phyloP scores from a whole-genome alignment of 37 sponge, comb jelly and placozoan genomes.

The Amphimedon queenslandica region DNA sequence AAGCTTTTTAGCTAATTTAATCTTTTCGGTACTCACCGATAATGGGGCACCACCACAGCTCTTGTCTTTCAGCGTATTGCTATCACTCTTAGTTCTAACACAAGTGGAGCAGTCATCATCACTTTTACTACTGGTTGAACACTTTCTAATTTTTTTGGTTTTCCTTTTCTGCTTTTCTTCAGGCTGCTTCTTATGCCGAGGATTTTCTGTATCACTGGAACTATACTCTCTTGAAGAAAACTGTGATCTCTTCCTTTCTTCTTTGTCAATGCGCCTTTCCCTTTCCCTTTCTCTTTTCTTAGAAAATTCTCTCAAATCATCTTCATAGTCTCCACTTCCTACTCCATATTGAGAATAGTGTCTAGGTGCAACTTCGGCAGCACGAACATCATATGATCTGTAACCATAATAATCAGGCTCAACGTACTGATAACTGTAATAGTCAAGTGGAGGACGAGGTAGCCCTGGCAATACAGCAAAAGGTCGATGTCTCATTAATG shows the following conservation, averaged over 20 bases:
- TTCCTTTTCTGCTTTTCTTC: neutral
- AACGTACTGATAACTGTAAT: slow-evolving; percentile 43
- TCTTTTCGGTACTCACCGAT: too few species aligned
- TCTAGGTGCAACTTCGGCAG: neutral
- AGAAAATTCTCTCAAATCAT: slow-evolving; percentile 51
- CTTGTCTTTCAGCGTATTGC: neutral
- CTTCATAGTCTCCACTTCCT: slow-evolving; percentile 58
- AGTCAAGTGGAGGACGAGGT: slow-evolving; percentile 30
- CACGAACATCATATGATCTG: neutral
- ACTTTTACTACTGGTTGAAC: neutral
- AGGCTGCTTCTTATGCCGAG: too few species aligned
- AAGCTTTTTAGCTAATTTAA: neutral
- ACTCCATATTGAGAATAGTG: neutral
- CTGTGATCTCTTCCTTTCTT: neutral
- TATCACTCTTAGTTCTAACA: neutral
- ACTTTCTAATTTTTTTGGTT: neutral
- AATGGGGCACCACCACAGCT: too few species aligned
- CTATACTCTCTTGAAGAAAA: neutral
- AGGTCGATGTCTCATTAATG: slow-evolving; percentile 36
- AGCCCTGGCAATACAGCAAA: neutral
- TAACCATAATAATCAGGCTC: slow-evolving; percentile 30
- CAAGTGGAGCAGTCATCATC: neutral
- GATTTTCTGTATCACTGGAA: neutral
- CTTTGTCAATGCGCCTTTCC: neutral
- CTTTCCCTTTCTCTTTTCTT: slow-evolving; percentile 51